These are phyloP conservation scores for Oxyruncus cristatus DNA, from an alignment of 2,113 vertebrate genomes.

Conservation along the genomic window DNA sequence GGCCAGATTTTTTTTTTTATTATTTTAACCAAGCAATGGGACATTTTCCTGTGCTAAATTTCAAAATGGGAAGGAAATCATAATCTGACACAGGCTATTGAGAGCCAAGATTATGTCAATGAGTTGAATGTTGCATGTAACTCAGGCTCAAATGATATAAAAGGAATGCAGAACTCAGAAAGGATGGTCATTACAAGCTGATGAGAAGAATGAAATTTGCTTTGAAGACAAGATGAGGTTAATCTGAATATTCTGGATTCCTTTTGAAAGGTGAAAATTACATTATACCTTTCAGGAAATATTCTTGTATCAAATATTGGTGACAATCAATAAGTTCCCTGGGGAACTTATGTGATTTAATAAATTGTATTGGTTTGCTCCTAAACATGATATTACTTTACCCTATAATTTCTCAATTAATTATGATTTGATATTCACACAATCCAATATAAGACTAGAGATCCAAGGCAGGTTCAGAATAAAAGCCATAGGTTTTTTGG, in stretches of 20 bases:
- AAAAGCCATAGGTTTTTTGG: accelerated
- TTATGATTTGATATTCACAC: neutral
- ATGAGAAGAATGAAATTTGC: neutral
- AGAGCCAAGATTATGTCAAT: neutral
- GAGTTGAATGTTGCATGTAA: neutral
- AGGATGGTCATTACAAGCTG: neutral
- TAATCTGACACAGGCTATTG: neutral
- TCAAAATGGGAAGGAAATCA: neutral
- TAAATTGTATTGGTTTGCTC: neutral
- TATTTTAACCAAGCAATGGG: neutral
- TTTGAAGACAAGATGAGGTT: neutral
- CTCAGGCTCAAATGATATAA: neutral
- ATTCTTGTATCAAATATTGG: neutral
- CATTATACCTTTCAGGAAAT: neutral
- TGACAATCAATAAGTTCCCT: neutral
- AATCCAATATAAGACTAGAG: neutral
- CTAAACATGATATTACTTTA: neutral
- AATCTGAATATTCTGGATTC: neutral
- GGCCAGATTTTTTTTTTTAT: neutral
- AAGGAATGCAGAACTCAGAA: neutral
- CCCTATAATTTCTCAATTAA: neutral
- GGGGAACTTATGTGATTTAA: neutral
- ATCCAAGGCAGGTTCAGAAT: neutral
- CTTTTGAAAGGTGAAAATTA: neutral
- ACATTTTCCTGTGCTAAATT: neutral